Evolutionary conservation across 2,797 vertebrate genomes (phyloP).

Genomic region (Chlorospingus flavigularis): DNA sequence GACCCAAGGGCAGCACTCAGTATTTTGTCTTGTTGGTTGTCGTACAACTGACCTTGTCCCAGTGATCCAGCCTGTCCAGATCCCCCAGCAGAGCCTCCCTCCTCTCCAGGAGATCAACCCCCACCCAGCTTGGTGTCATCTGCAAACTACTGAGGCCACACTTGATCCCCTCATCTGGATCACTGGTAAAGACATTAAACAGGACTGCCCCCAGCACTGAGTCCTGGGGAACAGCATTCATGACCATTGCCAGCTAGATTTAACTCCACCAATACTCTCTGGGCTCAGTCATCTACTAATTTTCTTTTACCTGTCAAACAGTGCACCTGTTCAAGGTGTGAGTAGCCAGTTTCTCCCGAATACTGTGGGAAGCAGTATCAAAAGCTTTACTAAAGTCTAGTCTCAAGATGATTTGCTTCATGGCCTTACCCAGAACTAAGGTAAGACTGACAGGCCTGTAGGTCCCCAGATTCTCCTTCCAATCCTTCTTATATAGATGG

Average conservation of each 20-base stretch:
- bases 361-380: neutral
- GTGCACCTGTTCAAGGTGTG: neutral
- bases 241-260: neutral
- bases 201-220: neutral
- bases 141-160: neutral
- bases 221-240: neutral
- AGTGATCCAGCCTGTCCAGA: neutral
- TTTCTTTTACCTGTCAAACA: neutral
- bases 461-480: neutral
- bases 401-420: neutral
- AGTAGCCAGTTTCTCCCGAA: neutral
- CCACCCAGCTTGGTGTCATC: neutral
- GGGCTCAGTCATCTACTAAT: neutral
- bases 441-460: neutral
- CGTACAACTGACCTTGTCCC: accelerated
- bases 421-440: neutral
- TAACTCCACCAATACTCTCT: neutral
- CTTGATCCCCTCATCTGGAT: neutral
- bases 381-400: neutral
- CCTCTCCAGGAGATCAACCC: neutral
- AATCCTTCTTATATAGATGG: neutral
- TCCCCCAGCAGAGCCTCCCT: neutral
- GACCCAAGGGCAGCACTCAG: accelerated
- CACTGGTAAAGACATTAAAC: neutral
- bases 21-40: neutral